Base-by-base conservation (phyloP, 2,888 invertebrate genomes). In the Geophilus truncorum region DNA sequence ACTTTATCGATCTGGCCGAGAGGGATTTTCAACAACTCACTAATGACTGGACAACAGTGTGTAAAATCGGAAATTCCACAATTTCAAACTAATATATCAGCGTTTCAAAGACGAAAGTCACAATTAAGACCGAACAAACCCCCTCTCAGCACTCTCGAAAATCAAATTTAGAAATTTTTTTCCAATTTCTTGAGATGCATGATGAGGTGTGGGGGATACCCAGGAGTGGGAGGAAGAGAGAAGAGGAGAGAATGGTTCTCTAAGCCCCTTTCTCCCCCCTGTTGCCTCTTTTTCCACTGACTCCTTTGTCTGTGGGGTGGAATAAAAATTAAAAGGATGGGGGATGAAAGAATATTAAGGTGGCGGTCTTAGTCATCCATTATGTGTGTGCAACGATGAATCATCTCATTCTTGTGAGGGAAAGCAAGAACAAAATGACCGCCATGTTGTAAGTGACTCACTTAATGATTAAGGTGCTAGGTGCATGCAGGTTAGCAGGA, bases 301-400 rank as follows among this genome's bases (percentile, higher is more conserved):
- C 36, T 77, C 36, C 36, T 77, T 77, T 77, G 78, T 77, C 78
- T 78, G 78, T 78, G 78, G 78, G 78, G 40, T 78, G 40, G 78
- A 34, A 45, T 45, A 78, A 78, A 78, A 78, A 45, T 45, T 45
- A 45, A 40, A 62, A 62, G 62, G 62, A 62, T 25, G 62, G 30
- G 62, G 79, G 79, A 62, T 28, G 79, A 30, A 57, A 30, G 79
- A 79, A 79, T 79, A 79, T 79, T 79, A 62, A 79, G 62, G 79
- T 40, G 57, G 18, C 32, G 32, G 79, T 79, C 79, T 79, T 79
- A 79, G 79, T 79, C 79, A 79, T 62, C 79, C 45, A 79, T 79
- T 79, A 62, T 79, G 79, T 40, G 45, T 30, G 78, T 78, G 78
- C 77, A 36, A 32, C 77, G 78, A 78, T 78, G 78, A 78, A 36